Evolutionary conservation across 2,113 vertebrate genomes (phyloP), one percentile per base, ranked within the genome.

Genomic region (Pseudolaguvia tuberculata): DNA sequence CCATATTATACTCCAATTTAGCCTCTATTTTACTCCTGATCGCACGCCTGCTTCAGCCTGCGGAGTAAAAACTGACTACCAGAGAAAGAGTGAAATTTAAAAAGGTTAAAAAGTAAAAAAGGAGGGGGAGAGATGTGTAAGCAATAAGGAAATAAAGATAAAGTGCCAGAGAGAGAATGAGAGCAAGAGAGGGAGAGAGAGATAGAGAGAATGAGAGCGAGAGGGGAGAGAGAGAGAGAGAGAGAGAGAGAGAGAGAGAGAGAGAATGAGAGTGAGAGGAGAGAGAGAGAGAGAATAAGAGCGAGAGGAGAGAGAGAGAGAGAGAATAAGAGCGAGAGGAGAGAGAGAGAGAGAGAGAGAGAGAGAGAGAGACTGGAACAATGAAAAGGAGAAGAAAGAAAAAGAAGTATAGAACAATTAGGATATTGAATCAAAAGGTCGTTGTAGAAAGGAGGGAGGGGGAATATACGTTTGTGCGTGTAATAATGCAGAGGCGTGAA

Each of bases 111-210:
- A 18, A 67, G 45, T 25, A 17, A 23, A 9, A 66, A 48, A 56
- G 27, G 56, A 23, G 17, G 27, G 3, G 57, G 53, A 45, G 69
- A 18, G 63, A 25, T 17, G 23, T 27, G 42, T 66, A 48, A 50
- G 63, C 63, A 66, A 66, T 48, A 35, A 70, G 31, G 47, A 70
- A n/a, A n/a, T n/a, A n/a, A n/a, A n/a, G n/a, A n/a, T n/a, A n/a
- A n/a, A n/a, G n/a, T n/a, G n/a, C n/a, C n/a, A n/a, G n/a, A n/a
- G n/a, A n/a, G n/a, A n/a, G n/a, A n/a, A n/a, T n/a, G n/a, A n/a
- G n/a, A n/a, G n/a, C n/a, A n/a, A n/a, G n/a, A n/a, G n/a, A n/a
- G n/a, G n/a, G n/a, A n/a, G n/a, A n/a, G n/a, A n/a, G n/a, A n/a
- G n/a, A n/a, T n/a, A n/a, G n/a, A n/a, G n/a, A n/a, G n/a, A n/a